A percentile compares a stretch with the other conserved stretches of the same genome.
phyloP scores from a whole-genome alignment of 2,113 vertebrate genomes.

The Albula goreensis region DNA sequence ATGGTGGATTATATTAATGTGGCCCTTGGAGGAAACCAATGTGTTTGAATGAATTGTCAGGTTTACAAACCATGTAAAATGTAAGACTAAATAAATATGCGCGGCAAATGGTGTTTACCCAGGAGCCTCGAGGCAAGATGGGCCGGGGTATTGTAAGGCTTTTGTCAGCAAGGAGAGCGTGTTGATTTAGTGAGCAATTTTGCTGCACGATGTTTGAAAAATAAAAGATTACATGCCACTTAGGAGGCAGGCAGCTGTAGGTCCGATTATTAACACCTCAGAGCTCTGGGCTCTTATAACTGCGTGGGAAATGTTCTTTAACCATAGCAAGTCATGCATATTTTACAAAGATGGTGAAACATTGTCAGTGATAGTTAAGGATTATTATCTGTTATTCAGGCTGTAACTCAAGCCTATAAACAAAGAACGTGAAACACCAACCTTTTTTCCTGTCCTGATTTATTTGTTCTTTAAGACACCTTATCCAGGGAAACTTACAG shows the following conservation, averaged over 20 bases:
- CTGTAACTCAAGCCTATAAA: neutral
- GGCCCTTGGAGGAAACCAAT: neutral
- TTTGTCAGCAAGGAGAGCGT: neutral
- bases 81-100: constrained; percentile 8
- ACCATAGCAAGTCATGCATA: neutral
- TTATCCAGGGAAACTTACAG: too few relatives aligned
- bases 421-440: neutral
- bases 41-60: neutral
- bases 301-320: neutral
- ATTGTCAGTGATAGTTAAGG: too few relatives aligned
- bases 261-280: neutral
- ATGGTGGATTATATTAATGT: neutral
- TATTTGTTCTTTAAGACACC: too few relatives aligned
- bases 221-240: neutral
- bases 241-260: neutral
- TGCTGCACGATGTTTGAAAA: neutral
- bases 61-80: neutral
- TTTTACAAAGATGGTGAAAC: too few relatives aligned
- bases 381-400: neutral
- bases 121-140: neutral
- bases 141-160: neutral
- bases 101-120: neutral
- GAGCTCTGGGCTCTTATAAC: neutral
- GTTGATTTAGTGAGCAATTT: neutral
- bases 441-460: too few relatives aligned